These are phyloP conservation scores for Cecropterus lyciades DNA, from an alignment of 1,140 invertebrate species.

Conservation along the genomic window DNA sequence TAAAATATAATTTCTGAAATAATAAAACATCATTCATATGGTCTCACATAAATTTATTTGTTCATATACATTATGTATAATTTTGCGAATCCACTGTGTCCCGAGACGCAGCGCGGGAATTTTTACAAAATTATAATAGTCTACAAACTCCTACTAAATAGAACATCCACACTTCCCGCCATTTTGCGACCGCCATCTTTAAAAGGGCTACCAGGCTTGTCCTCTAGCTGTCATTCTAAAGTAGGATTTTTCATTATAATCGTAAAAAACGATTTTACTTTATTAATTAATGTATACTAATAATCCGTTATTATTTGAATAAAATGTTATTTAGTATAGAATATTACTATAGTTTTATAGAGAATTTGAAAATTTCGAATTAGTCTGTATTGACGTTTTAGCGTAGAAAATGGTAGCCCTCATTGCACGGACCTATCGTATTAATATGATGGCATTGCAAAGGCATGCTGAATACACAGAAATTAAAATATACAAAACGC, in stretches of 20 bases:
- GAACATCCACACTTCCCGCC: conserved; percentile 65
- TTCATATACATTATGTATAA: conserved; percentile 84
- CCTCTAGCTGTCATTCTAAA: conserved; percentile 12
- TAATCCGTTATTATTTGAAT: no score
- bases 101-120: conserved; percentile 75
- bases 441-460: conserved; percentile 42
- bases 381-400: neutral
- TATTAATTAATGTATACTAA: no score
- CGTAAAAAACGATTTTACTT: no score
- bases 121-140: conserved; percentile 77
- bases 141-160: conserved; percentile 69
- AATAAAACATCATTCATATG: conserved; percentile 48
- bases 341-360: no score
- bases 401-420: conserved; percentile 26
- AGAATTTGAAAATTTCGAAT: no score
- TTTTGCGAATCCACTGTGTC: conserved; percentile 81
- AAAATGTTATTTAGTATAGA: no score
- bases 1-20: no score
- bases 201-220: conserved; percentile 18
- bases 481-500: conserved; percentile 60
- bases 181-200: conserved; percentile 57
- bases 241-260: no score
- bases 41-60: conserved; percentile 83
- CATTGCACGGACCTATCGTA: conserved; percentile 69
- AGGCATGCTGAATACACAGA: conserved; percentile 42